Base-by-base conservation (phyloP, 1,140 invertebrate genomes). In the Drosophila biarmipes region DNA sequence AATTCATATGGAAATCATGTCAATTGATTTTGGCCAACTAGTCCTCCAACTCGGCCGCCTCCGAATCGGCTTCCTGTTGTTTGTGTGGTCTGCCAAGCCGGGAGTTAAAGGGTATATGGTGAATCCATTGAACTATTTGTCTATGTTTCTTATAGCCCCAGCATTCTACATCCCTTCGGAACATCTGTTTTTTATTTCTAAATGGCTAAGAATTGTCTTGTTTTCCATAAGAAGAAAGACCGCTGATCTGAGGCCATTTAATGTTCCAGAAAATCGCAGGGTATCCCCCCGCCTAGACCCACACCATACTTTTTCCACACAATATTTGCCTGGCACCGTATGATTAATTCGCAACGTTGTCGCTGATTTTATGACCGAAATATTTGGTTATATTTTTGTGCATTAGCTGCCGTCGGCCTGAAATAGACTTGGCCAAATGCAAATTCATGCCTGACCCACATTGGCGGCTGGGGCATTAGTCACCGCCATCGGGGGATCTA, bases 391-490 rank as follows among this genome's bases (percentile, higher is more conserved):
- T 75, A 84, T 79, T 80, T 85, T 63, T 52, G 63, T 69, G 43
- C 80, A 67, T 63, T 61, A 57, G 59, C 59, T 57, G 59, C 43
- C 38, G 34, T 27, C 56, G 67, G 19, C 48, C 85, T 56, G 77
- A 87, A 89, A 89, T 84, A 89, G 80, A 84, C 59, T 56, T 76
- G 80, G 63, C 72, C 84, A 89, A 80, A 89, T 89, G 79, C 84
- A 89, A 89, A 89, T 89, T 89, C 85, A 90, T 89, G 84, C 80
- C 84, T 89, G 84, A 89, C 84, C 84, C 84, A 89, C 84, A 82
- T 87, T 86, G 48, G 46, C 81, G 75, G 72, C 64, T 77, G 68
- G 67, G 64, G 80, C 62, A 87, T 89, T 89, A 89, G 84, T 89
- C 84, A 89, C 80, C 51, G 58, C 43, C 75, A 61, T 56, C 69